Evolutionary conservation across 2,888 invertebrate species (phyloP).

Genomic region (Notodonta ziczac): DNA sequence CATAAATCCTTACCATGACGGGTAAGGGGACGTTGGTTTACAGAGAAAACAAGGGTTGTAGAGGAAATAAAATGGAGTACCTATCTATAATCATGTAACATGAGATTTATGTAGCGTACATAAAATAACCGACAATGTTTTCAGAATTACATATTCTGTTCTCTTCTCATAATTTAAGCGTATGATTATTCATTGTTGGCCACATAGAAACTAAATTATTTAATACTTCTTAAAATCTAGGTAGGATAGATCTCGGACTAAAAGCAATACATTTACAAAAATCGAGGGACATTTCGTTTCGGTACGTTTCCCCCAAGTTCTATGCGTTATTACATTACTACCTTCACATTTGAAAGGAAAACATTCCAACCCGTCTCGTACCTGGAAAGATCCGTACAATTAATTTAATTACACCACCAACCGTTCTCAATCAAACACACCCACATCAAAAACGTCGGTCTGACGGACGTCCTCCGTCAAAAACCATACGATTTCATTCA

Average conservation of each 20-base stretch:
- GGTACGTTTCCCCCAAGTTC: not conserved
- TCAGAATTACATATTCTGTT: no score
- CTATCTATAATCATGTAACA: not conserved
- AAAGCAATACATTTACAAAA: not conserved
- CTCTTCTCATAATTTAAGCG: no score
- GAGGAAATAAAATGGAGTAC: not conserved
- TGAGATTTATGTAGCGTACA: not conserved
- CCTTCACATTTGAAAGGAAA: constrained; percentile 7
- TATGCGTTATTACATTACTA: constrained; percentile 3
- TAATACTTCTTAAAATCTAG: no score
- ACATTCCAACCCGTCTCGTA: constrained; percentile 14
- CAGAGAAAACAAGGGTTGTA: not conserved
- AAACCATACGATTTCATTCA: constrained; percentile 31
- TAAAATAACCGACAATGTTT: not conserved
- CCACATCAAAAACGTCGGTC: constrained; percentile 27
- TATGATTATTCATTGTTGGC: no score
- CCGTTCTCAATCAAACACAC: constrained; percentile 30
- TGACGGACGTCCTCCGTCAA: constrained; percentile 31
- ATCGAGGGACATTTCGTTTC: not conserved
- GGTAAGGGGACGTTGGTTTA: constrained; percentile 9
- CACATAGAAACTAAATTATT: no score
- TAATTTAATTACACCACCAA: constrained; percentile 33
- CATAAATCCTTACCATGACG: constrained; percentile 12
- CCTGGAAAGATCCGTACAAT: constrained; percentile 20
- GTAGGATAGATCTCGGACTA: not conserved